Evolutionary conservation across 2,113 vertebrate species (phyloP).

Genomic region (Boulengeromyrus knoepffleri): DNA sequence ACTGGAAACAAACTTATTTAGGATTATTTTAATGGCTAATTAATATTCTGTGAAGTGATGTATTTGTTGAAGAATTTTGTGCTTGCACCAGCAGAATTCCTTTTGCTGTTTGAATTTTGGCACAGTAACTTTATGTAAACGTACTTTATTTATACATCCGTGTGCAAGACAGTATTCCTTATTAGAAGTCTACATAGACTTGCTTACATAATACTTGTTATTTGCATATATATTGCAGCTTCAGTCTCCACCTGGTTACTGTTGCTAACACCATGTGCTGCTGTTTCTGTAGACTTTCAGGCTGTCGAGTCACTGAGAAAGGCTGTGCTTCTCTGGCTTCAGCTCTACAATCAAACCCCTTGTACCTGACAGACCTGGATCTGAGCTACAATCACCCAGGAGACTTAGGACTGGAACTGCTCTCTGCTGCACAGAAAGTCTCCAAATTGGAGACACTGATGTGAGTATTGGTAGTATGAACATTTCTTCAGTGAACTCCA

Average conservation of each 20-base stretch:
- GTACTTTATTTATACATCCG: too few species aligned
- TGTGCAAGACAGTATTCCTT: neutral
- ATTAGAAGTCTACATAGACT: neutral
- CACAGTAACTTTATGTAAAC: too few species aligned
- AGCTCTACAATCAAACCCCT: constrained; percentile 8
- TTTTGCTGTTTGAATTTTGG: too few species aligned
- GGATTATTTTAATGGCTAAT: too few species aligned
- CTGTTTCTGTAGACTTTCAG: neutral
- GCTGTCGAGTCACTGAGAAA: constrained; percentile 4
- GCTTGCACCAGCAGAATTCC: too few species aligned
- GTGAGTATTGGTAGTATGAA: neutral
- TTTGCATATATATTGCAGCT: neutral
- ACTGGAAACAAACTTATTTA: too few species aligned
- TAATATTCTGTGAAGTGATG: too few species aligned
- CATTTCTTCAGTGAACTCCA: neutral
- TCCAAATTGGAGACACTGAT: neutral
- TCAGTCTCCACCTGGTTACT: neutral
- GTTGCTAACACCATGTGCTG: neutral
- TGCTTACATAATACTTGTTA: neutral
- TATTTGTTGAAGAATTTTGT: too few species aligned
- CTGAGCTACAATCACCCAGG: constrained; percentile 12
- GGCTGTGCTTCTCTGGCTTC: constrained; percentile 1
- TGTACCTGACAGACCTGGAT: constrained; percentile 10
- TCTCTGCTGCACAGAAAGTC: neutral
- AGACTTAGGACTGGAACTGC: neutral